phyloP scores from a whole-genome alignment of 2,113 vertebrate genomes.

The Lates calcarifer region DNA sequence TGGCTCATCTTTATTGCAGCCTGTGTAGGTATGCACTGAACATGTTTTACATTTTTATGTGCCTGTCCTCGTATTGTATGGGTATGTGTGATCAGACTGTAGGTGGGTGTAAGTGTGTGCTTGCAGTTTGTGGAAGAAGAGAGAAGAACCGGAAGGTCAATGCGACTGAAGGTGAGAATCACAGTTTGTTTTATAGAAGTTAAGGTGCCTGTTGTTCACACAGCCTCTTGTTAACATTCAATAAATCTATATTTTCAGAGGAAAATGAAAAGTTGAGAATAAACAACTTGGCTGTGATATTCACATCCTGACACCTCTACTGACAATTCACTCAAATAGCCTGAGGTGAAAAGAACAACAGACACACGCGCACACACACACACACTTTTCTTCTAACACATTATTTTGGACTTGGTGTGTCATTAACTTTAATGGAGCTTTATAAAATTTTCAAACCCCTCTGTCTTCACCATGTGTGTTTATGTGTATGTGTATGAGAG shows the following conservation, averaged over 20 bases:
- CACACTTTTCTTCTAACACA: slow-evolving; percentile 29
- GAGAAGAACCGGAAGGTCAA: slow-evolving; percentile 45
- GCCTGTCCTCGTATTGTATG: slow-evolving; percentile 14
- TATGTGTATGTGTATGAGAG: neutral
- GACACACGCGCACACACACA: neutral
- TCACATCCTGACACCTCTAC: slow-evolving; percentile 27
- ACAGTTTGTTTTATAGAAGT: slow-evolving; percentile 32
- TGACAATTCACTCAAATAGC: slow-evolving; percentile 44
- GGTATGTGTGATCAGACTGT: neutral
- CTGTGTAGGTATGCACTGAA: slow-evolving; percentile 2
- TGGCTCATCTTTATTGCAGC: slow-evolving; percentile 25
- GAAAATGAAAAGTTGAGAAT: slow-evolving; percentile 44
- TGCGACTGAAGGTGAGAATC: slow-evolving; percentile 34
- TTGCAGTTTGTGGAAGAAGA: slow-evolving; percentile 14
- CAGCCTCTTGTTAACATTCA: slow-evolving; percentile 32
- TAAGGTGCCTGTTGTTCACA: slow-evolving; percentile 36
- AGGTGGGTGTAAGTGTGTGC: slow-evolving; percentile 16
- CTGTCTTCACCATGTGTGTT: slow-evolving; percentile 16
- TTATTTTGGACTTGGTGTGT: slow-evolving; percentile 68
- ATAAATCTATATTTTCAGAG: slow-evolving; percentile 43
- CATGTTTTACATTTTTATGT: slow-evolving; percentile 29
- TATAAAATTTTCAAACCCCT: slow-evolving; percentile 65
- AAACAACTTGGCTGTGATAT: slow-evolving; percentile 49
- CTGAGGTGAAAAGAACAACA: slow-evolving; percentile 22
- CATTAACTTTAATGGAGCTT: slow-evolving; percentile 74